A percentile compares a stretch with the other conserved stretches of the same genome.
Conservation (phyloP, 2,888 invertebrate genomes). For the Epirrhoe tristata region DNA sequence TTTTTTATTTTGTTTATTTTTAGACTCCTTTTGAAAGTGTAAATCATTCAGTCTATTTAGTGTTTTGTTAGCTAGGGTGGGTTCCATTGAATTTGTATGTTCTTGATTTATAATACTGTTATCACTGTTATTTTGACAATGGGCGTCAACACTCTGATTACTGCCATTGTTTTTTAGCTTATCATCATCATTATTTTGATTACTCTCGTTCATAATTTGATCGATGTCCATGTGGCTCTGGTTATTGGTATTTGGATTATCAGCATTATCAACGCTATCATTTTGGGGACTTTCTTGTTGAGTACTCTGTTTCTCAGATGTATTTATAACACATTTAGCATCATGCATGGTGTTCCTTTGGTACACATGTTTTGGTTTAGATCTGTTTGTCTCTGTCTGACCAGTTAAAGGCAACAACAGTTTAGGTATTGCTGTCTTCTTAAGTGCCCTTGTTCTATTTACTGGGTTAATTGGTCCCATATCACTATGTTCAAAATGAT, state of each 20-base stretch:
- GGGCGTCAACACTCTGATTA: background rate
- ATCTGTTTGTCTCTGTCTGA: background rate
- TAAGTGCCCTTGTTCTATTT: background rate
- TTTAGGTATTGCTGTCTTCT: background rate
- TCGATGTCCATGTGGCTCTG: background rate
- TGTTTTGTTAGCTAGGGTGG: background rate
- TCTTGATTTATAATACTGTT: background rate
- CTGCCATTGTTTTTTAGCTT: background rate
- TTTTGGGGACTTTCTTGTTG: background rate
- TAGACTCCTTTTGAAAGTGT: constrained; percentile 2
- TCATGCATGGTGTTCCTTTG: background rate
- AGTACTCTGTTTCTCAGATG: background rate
- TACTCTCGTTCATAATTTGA: background rate
- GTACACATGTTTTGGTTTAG: constrained; percentile 13
- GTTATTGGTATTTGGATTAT: background rate
- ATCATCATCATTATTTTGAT: background rate
- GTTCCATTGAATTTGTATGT: background rate
- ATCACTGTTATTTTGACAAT: background rate
- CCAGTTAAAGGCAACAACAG: background rate
- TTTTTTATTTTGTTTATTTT: background rate
- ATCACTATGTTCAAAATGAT: constrained; percentile 2
- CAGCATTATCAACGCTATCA: background rate
- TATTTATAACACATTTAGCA: background rate
- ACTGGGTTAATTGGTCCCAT: background rate
- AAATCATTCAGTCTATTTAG: constrained; percentile 2